Evolutionary conservation across 2,888 invertebrate species (phyloP), one percentile per base, ranked within the genome.

Genomic region (Troglohyphantes excavatus): DNA sequence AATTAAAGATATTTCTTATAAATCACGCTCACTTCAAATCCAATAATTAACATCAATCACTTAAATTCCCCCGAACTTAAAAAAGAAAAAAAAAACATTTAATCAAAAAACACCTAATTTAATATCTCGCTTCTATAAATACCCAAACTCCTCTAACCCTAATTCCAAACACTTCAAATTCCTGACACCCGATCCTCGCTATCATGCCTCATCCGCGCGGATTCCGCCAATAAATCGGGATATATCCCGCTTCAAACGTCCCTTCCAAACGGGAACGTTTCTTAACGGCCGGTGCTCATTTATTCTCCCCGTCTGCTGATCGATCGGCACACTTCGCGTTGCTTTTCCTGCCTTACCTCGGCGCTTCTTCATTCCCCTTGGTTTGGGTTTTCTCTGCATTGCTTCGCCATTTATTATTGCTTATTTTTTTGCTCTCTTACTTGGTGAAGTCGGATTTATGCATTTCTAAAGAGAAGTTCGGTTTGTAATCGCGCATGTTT

Each of bases 361-460:
- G 33, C 39, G 23, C 21, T 43, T 21, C 21, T 23, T 70, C 23
- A 33, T 21, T 13, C 70, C 43, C 39, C 43, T 5, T 21, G 33
- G 13, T 70, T 43, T 23, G 13, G 5, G n/a, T 53, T 75, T 75
- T 59, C 53, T 29, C n/a, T 5, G 39, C 43, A 13, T 72, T 27
- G 23, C n/a, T 19, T 29, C 19, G 19, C n/a, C n/a, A n/a, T n/a
- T n/a, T n/a, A n/a, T n/a, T n/a, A n/a, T n/a, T n/a, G n/a, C 13
- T n/a, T 59, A 19, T 39, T 21, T 19, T 39, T 46, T 33, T 33
- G 13, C 27, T 61, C 39, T 65, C 43, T 43, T 39, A 43, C 23
- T 78, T 78, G 61, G 39, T 78, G 33, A 78, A 78, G 21, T 39
- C 43, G 78, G 78, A 78, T 78, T 78, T 78, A 65, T 39, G 39